Conservation (phyloP, 92 coral and sea anemone species). For the Micromussa lordhowensis region DNA sequence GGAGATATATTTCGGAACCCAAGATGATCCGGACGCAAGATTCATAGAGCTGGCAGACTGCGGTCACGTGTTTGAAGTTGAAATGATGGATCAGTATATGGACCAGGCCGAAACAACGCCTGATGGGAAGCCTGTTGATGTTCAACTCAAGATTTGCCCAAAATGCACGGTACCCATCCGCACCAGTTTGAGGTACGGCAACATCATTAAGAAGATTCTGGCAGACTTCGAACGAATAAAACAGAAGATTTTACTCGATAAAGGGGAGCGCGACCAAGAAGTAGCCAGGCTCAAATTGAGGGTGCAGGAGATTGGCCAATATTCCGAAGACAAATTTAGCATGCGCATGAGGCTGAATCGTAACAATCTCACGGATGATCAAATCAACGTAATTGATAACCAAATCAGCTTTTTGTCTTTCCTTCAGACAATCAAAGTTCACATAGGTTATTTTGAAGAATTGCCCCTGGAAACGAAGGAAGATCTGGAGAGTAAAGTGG, state of each 20-base stretch:
- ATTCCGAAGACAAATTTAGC: conserved; percentile 22
- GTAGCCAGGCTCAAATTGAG: background rate
- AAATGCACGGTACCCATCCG: conserved; percentile 79
- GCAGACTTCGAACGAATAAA: conserved; percentile 76
- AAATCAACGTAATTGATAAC: conserved; percentile 74
- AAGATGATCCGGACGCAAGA: conserved; percentile 81
- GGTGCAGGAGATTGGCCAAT: background rate
- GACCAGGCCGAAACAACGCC: conserved; percentile 59
- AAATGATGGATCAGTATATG: conserved; percentile 79
- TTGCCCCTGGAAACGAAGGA: background rate
- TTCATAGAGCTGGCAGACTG: conserved; percentile 89
- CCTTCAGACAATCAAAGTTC: conserved; percentile 43
- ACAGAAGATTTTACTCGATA: conserved; percentile 25
- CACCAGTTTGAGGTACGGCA: conserved; percentile 89
- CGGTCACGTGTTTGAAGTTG: conserved; percentile 86
- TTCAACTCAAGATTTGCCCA: conserved; percentile 85
- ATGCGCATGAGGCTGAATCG: conserved; percentile 16
- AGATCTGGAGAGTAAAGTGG: conserved; percentile 8
- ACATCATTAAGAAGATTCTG: conserved; percentile 82
- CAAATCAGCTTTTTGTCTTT: conserved; percentile 76
- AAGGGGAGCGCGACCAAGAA: background rate
- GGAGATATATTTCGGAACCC: conserved; percentile 76
- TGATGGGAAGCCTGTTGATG: conserved; percentile 47
- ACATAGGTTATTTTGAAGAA: background rate
- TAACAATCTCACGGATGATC: conserved; percentile 58